Percentiles rank a stretch among this genome's conserved stretches.
Conservation (phyloP, 2,113 vertebrate genomes). For the Casuarius casuarius region DNA sequence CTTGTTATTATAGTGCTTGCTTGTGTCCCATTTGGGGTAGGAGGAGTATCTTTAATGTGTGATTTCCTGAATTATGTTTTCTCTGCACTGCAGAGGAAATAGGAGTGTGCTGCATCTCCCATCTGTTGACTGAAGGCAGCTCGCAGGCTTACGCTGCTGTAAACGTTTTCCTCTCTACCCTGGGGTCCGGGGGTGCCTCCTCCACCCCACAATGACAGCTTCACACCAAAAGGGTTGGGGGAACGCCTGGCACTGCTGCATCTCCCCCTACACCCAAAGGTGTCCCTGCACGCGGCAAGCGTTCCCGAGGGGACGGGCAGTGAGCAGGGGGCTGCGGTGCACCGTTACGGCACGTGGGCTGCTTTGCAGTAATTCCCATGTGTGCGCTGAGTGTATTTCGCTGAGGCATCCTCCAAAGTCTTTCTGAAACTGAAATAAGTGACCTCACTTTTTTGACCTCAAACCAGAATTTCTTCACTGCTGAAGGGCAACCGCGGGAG, state of each 20-base stretch:
- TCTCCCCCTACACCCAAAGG: rapidly evolving
- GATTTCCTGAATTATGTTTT: not conserved
- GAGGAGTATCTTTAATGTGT: not conserved
- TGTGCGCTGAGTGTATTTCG: rapidly evolving
- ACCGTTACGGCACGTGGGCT: no score
- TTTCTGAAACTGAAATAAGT: not conserved
- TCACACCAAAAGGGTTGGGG: rapidly evolving
- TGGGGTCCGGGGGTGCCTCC: not conserved
- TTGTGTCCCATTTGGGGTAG: not conserved
- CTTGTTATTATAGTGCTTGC: not conserved
- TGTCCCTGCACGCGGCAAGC: no score
- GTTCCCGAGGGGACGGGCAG: no score
- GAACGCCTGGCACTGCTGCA: not conserved
- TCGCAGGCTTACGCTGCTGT: not conserved
- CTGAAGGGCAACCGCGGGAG: not conserved
- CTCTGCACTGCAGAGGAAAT: not conserved
- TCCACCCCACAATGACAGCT: rapidly evolving
- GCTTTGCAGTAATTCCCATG: not conserved
- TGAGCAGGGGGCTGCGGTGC: no score
- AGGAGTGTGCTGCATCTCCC: not conserved
- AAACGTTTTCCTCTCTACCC: not conserved
- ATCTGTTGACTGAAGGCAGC: not conserved
- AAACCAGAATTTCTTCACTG: not conserved
- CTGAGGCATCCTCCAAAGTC: not conserved
- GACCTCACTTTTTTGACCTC: not conserved